Conservation (phyloP, 2,797 vertebrate genomes). For the Lateolabrax maculatus region DNA sequence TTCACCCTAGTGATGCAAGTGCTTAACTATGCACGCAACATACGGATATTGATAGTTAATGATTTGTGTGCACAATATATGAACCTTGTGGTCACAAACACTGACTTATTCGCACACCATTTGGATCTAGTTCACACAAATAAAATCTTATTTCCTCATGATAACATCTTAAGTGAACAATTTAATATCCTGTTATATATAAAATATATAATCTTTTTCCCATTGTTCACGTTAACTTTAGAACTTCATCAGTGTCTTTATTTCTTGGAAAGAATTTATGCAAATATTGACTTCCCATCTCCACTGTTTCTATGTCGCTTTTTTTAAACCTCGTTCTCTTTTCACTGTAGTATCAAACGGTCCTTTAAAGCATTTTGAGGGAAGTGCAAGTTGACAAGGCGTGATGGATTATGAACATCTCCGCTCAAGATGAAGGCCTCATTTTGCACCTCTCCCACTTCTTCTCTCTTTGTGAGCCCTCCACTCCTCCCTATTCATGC, state of each 20-base stretch:
- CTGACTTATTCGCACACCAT: background rate
- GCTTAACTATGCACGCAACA: background rate
- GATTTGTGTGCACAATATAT: background rate
- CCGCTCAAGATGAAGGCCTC: slow-evolving; percentile 13
- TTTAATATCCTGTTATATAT: slow-evolving; percentile 7
- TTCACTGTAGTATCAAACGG: background rate
- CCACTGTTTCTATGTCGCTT: background rate
- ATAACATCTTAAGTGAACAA: background rate
- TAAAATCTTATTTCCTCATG: background rate
- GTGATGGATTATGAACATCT: slow-evolving; percentile 29
- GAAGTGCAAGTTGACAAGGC: slow-evolving; percentile 19
- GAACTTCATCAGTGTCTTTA: background rate
- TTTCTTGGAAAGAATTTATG: background rate
- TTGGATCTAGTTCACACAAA: background rate
- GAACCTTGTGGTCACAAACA: background rate
- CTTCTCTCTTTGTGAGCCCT: slow-evolving; percentile 20
- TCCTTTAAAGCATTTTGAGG: slow-evolving; percentile 16
- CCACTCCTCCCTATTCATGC: slow-evolving; percentile 26
- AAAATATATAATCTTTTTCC: background rate
- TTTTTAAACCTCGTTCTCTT: background rate
- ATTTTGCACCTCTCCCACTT: slow-evolving; percentile 2
- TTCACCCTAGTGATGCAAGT: background rate
- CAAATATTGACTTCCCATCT: background rate
- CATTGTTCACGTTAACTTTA: background rate
- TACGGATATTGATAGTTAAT: background rate